Evolutionary conservation across 2,797 vertebrate genomes (phyloP).

Genomic region (Channallabes apus): DNA sequence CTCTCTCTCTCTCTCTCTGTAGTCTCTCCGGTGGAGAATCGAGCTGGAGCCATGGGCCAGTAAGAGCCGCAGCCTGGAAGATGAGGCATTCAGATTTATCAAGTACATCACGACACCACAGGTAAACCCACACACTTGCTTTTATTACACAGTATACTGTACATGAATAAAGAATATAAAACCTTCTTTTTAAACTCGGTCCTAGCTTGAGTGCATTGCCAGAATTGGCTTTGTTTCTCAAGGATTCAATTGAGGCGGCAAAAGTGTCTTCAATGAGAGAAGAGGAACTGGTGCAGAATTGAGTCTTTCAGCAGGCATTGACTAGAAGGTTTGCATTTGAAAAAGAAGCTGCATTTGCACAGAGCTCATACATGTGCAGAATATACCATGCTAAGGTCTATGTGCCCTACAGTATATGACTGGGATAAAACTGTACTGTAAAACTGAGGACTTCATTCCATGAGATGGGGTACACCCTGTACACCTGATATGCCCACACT

Average conservation of each 20-base stretch:
- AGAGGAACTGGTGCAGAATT: background rate
- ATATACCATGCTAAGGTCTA: background rate
- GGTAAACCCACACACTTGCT: constrained; percentile 64
- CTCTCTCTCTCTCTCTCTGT: constrained; percentile 25
- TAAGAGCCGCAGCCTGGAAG: constrained; percentile 77
- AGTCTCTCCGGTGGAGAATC: constrained; percentile 87
- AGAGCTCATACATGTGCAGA: background rate
- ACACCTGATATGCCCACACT: no score
- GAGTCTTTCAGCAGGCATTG: background rate
- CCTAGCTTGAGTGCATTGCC: background rate
- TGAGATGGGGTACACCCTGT: no score
- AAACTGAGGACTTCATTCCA: background rate
- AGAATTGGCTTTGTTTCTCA: background rate
- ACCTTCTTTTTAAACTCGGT: background rate
- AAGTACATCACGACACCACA: constrained; percentile 87
- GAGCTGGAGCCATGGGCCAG: constrained; percentile 87
- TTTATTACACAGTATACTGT: background rate
- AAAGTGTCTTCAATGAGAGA: background rate
- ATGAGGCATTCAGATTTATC: constrained; percentile 88
- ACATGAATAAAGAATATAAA: background rate
- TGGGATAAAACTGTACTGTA: background rate
- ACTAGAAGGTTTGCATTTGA: background rate
- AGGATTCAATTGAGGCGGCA: background rate
- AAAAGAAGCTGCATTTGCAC: background rate
- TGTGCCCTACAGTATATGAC: background rate